Evolutionary conservation across 2,797 vertebrate species (phyloP).

Genomic region (Bryconaethiops microstoma): DNA sequence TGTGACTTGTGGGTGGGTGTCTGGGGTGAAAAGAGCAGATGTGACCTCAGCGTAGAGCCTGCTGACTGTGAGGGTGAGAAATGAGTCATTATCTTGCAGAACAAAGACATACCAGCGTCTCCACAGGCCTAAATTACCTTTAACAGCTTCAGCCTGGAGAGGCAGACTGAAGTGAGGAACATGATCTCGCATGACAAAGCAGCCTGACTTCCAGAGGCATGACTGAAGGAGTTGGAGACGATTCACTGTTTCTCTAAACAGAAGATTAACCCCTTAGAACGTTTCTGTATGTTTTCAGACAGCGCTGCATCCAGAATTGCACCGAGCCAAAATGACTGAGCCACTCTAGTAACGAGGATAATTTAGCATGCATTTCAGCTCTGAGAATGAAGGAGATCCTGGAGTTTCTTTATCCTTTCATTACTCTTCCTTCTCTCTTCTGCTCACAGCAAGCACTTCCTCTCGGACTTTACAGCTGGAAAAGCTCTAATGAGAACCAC

Average conservation of each 20-base stretch:
- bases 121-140: slow-evolving; percentile 53
- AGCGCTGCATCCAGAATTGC: neutral
- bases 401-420: slow-evolving; percentile 62
- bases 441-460: slow-evolving; percentile 75
- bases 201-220: neutral
- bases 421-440: slow-evolving; percentile 56
- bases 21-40: slow-evolving; percentile 47
- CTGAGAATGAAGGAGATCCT: slow-evolving; percentile 57
- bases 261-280: too few relatives aligned
- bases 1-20: too few relatives aligned
- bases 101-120: slow-evolving; percentile 53
- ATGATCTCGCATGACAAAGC: too few relatives aligned
- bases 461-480: slow-evolving; percentile 75
- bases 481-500: slow-evolving; percentile 82
- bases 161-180: too few relatives aligned
- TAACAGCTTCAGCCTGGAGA: slow-evolving; percentile 42
- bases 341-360: slow-evolving; percentile 55
- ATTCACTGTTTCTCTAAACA: neutral
- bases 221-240: neutral
- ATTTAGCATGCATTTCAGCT: slow-evolving; percentile 62
- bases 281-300: too few relatives aligned
- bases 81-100: slow-evolving; percentile 53
- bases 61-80: slow-evolving; percentile 53
- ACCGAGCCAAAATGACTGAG: slow-evolving; percentile 49
- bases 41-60: slow-evolving; percentile 46